Evolutionary conservation across 2,113 vertebrate genomes (phyloP).

Genomic region (Myodes glareolus): DNA sequence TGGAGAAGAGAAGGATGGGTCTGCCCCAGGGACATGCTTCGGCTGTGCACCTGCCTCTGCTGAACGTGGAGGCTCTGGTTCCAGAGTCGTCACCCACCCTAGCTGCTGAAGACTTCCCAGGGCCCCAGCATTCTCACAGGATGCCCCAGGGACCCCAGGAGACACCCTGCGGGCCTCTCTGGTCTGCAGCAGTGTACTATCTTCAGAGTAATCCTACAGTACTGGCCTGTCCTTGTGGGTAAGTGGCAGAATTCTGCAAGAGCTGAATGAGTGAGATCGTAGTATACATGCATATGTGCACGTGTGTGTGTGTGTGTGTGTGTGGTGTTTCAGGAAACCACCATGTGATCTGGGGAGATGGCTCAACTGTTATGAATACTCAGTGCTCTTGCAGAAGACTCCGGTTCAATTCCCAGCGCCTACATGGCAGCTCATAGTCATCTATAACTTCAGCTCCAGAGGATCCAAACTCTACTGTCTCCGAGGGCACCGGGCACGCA

Average conservation of each 20-base stretch:
- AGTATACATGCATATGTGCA: neutral
- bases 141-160: neutral
- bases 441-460: neutral
- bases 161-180: neutral
- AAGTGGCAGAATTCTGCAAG: neutral
- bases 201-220: neutral
- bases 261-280: neutral
- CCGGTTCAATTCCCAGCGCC: neutral
- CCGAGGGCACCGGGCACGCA: neutral
- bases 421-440: neutral
- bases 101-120: neutral
- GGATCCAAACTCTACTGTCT: too few relatives aligned
- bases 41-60: neutral
- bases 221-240: neutral
- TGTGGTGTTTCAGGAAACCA: neutral
- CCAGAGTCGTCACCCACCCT: neutral
- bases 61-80: neutral
- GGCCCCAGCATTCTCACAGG: neutral
- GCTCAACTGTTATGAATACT: neutral
- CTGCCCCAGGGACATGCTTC: rapidly evolving
- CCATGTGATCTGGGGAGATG: neutral
- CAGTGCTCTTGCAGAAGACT: neutral
- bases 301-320: rapidly evolving
- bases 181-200: neutral
- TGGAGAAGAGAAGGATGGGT: rapidly evolving